phyloP scores from a whole-genome alignment of 1,140 invertebrate genomes.

The Pentalonia nigronervosa region DNA sequence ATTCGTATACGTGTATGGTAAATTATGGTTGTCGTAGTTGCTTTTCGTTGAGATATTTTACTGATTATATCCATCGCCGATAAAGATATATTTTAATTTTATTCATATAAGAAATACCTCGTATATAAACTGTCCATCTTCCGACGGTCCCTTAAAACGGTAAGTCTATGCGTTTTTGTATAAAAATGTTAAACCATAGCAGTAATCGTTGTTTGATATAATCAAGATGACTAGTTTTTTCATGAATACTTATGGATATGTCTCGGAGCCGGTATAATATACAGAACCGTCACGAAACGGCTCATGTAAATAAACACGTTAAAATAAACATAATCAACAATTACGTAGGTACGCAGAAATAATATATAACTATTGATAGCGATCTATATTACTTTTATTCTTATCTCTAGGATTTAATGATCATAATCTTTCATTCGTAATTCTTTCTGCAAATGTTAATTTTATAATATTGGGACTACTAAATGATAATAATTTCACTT shows the following conservation, averaged over 20 bases:
- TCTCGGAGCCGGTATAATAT: background rate
- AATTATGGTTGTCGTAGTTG: background rate
- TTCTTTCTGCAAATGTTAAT: background rate
- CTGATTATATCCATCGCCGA: background rate
- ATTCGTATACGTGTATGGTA: background rate
- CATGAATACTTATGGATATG: too few relatives aligned
- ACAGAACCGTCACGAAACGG: background rate
- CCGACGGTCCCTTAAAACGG: background rate
- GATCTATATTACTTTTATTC: background rate
- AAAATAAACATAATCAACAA: background rate
- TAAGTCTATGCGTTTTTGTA: background rate
- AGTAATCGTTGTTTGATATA: background rate
- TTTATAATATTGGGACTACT: too few relatives aligned
- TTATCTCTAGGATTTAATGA: background rate
- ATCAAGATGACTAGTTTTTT: background rate
- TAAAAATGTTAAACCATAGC: background rate
- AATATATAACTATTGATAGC: too few relatives aligned
- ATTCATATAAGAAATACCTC: background rate
- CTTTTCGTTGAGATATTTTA: background rate
- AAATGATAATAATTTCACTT: constrained; percentile 5
- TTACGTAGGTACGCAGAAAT: background rate
- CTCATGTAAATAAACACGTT: too few relatives aligned
- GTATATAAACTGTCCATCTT: background rate
- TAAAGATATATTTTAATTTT: background rate
- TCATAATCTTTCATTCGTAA: background rate